Evolutionary conservation across 2,113 vertebrate species (phyloP), one percentile per base, ranked within the genome.

Genomic region (Desmodus rotundus): DNA sequence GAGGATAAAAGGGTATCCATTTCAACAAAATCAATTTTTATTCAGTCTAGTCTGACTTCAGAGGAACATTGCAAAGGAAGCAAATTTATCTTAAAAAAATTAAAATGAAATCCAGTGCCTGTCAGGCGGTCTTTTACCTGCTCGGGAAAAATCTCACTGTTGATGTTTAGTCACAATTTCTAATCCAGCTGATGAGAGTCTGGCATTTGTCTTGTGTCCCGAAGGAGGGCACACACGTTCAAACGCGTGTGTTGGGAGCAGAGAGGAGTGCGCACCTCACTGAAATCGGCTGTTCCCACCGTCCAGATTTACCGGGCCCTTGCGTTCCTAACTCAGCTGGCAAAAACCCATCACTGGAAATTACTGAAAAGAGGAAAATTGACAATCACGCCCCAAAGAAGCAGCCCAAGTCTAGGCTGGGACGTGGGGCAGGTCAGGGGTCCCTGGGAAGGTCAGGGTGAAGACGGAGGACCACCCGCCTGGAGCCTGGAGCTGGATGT

Each of bases 201-300:
- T 87, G 43, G 24, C 95, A 97, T 97, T 92, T 92, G 93, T 95
- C 93, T 87, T 97, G 87, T 97, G 85, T 96, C n/a, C 26, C 15
- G n/a, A 95, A 74, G 28, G 58, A n/a, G n/a, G n/a, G 56, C 43
- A 28, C 33, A 15, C 47, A 5, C 19, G 56, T 58, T 58, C 56
- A 10, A 58, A 24, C 9, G 14, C 16, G 17, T 2, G 17, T 54
- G 1, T 20, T 36, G 31, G 20, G 41, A 54, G 41, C 22, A 17
- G 20, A 81, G 3, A 74, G 28, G 70, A 70, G 73, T 52, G 15
- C 38, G 4, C 10, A 17, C 20, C 16, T 26, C 5, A 5, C 14
- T 19, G 8, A 28, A 16, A 17, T 20, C 7, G 10, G 70, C 26
- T 20, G 1, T 56, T 65, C 20, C 7, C 54, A 22, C 54, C 7